These are phyloP conservation scores for Epinotia demarniana DNA, from an alignment of 2,888 invertebrate genomes.

Conservation along the genomic window DNA sequence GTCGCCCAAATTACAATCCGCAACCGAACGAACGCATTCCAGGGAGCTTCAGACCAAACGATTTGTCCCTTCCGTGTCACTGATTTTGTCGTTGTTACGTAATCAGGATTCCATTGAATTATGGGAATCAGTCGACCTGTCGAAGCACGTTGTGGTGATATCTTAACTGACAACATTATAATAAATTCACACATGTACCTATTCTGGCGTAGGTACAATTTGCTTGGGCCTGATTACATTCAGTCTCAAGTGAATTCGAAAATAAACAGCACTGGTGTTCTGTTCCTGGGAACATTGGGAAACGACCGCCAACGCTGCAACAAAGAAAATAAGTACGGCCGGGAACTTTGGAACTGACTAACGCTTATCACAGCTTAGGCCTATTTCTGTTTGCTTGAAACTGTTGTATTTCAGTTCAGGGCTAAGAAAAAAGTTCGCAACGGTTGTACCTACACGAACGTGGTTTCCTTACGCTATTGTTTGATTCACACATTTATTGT, in stretches of 20 bases:
- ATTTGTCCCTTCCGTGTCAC: conserved; percentile 77
- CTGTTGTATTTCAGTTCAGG: not conserved
- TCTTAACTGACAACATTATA: conserved; percentile 47
- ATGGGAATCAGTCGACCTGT: conserved; percentile 22
- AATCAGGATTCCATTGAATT: conserved; percentile 50
- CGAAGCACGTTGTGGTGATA: conserved; percentile 50
- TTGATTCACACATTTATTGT: too few species aligned
- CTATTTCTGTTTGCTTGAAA: not conserved
- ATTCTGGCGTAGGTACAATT: not conserved
- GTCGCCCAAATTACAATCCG: conserved; percentile 67
- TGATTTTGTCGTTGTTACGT: conserved; percentile 62
- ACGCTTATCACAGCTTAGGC: too few species aligned
- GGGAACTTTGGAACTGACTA: not conserved
- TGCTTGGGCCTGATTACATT: not conserved
- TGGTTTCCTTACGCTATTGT: too few species aligned
- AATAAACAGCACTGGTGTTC: not conserved
- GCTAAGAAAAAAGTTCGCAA: too few species aligned
- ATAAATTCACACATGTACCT: not conserved
- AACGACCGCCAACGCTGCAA: not conserved
- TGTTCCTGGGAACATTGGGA: too few species aligned
- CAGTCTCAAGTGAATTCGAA: not conserved
- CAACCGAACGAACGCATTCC: conserved; percentile 63
- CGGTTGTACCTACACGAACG: too few species aligned
- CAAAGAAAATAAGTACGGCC: not conserved
- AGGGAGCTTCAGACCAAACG: conserved; percentile 65